These are phyloP conservation scores for Campoplex capitator DNA, from an alignment of 2,888 invertebrate genomes.

Conservation along the genomic window DNA sequence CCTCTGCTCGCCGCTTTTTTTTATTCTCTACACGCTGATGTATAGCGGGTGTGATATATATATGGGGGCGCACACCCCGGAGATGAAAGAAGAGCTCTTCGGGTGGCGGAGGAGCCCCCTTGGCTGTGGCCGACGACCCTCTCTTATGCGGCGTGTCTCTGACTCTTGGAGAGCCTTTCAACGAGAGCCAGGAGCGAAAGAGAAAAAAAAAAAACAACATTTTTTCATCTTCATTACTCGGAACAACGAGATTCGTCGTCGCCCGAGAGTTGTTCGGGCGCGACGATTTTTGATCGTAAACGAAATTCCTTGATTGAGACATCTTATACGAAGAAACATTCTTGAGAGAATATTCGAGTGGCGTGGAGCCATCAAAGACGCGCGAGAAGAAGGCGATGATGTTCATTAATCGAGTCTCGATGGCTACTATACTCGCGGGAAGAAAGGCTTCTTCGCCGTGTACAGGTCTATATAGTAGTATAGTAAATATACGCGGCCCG, in stretches of 20 bases:
- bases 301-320: neutral
- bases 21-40: slow-evolving; percentile 68
- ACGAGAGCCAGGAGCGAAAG: neutral
- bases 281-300: too few relatives aligned
- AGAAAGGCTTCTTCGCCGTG: too few relatives aligned
- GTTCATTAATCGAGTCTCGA: neutral
- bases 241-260: neutral
- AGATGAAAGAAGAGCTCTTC: slow-evolving; percentile 11
- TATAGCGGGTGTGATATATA: neutral
- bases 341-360: neutral
- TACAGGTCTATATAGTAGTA: too few relatives aligned
- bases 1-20: slow-evolving; percentile 57
- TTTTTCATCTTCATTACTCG: neutral
- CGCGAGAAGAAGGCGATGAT: neutral
- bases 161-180: neutral
- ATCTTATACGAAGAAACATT: neutral
- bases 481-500: too few relatives aligned
- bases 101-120: neutral
- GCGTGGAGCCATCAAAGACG: neutral
- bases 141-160: neutral
- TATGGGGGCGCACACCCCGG: neutral
- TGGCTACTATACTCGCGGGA: neutral
- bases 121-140: neutral
- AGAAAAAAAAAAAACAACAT: neutral
- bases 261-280: too few relatives aligned